phyloP scores from a whole-genome alignment of 2,888 invertebrate genomes.

The Ptycholaimellus sp. region DNA sequence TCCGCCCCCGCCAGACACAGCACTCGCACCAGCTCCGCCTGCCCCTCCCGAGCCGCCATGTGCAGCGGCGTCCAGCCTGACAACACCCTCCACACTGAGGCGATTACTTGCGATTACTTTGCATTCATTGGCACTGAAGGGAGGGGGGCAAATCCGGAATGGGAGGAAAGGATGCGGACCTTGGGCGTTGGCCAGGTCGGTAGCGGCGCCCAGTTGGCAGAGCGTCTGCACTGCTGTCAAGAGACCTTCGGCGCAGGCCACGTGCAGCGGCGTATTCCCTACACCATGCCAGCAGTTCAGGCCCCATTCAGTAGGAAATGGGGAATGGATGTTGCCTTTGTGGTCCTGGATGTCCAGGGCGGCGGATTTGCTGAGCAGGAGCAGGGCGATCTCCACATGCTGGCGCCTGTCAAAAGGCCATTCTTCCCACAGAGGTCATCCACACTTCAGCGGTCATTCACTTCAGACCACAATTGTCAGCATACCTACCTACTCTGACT shows the following conservation, averaged over 20 bases:
- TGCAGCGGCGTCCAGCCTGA: slow-evolving; percentile 37
- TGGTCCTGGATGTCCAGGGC: slow-evolving; percentile 32
- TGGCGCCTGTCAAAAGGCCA: too few relatives aligned
- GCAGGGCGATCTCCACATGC: slow-evolving; percentile 36
- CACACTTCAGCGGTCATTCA: too few relatives aligned
- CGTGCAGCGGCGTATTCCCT: slow-evolving; percentile 40
- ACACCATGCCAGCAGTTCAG: too few relatives aligned
- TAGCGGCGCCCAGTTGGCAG: slow-evolving; percentile 37
- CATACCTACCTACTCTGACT: too few relatives aligned
- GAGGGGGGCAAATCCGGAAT: neutral
- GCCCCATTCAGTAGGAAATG: too few relatives aligned
- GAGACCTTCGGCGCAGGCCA: slow-evolving; percentile 36
- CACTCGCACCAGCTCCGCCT: slow-evolving; percentile 44
- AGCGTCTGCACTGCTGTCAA: slow-evolving; percentile 37
- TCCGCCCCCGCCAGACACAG: slow-evolving; percentile 47
- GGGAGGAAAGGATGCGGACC: neutral
- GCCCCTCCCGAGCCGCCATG: slow-evolving; percentile 45
- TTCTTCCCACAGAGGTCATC: too few relatives aligned
- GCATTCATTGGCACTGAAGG: neutral
- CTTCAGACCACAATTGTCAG: too few relatives aligned
- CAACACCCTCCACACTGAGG: too few relatives aligned
- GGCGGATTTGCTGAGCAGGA: slow-evolving; percentile 39
- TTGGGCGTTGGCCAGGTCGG: slow-evolving; percentile 40
- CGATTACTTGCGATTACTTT: neutral
- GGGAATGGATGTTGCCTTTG: slow-evolving; percentile 8